Conservation (phyloP, 2,888 invertebrate species). For the Leptopilina drosophilae region DNA sequence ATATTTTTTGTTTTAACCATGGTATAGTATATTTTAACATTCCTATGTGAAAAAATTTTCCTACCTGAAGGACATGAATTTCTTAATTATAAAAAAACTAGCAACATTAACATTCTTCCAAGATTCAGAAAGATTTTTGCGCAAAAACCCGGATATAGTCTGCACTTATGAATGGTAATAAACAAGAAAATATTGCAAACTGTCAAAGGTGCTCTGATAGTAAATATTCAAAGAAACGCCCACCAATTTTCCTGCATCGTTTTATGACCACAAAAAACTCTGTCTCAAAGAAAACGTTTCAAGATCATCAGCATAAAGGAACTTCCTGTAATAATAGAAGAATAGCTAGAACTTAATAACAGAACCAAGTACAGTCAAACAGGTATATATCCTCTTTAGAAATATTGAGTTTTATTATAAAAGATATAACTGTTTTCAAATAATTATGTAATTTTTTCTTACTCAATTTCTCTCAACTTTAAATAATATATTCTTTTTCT, state of each 20-base stretch:
- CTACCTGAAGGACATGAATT: not conserved
- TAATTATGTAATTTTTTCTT: not conserved
- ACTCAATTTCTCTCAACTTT: not conserved
- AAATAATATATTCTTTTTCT: not conserved
- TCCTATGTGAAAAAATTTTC: too few species aligned
- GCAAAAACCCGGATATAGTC: constrained; percentile 25
- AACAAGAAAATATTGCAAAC: constrained; percentile 19
- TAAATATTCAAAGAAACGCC: constrained; percentile 37
- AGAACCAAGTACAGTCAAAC: constrained; percentile 12
- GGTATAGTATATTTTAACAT: too few species aligned
- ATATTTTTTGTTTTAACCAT: too few species aligned
- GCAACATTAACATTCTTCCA: constrained; percentile 7
- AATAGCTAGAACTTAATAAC: constrained; percentile 27
- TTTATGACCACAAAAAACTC: constrained; percentile 28
- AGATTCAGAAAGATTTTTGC: constrained; percentile 8
- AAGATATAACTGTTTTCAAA: not conserved
- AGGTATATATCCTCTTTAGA: constrained; percentile 25
- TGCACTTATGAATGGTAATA: constrained; percentile 32
- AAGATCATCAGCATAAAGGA: constrained; percentile 33
- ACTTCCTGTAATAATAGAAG: constrained; percentile 33
- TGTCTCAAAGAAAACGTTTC: constrained; percentile 29
- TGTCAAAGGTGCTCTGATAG: constrained; percentile 23
- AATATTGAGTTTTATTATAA: not conserved
- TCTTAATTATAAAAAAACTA: not conserved
- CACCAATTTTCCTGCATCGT: constrained; percentile 27